These are phyloP conservation scores for Philonicus albiceps DNA, from an alignment of 2,888 invertebrate genomes.

Conservation along the genomic window DNA sequence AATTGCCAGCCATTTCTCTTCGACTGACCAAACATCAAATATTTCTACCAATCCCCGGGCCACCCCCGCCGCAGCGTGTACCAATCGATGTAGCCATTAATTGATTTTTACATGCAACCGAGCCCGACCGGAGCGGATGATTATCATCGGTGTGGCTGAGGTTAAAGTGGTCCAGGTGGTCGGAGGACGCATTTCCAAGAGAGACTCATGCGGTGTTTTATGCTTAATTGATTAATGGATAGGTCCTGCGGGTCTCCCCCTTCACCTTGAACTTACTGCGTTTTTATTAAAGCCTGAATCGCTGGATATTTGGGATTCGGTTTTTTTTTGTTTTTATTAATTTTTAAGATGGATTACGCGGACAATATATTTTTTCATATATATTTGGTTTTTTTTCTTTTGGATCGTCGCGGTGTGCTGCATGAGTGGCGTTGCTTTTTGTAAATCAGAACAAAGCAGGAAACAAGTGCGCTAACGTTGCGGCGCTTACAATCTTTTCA, in stretches of 20 bases:
- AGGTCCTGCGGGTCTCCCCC: neutral
- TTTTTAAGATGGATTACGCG: neutral
- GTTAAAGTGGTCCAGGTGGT: conserved; percentile 32
- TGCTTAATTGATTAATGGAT: conserved; percentile 22
- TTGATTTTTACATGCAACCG: conserved; percentile 40
- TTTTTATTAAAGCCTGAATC: neutral
- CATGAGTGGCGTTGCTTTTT: neutral
- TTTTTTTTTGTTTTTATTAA: neutral
- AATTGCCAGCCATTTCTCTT: conserved; percentile 40
- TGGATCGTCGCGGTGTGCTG: neutral
- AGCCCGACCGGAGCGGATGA: neutral
- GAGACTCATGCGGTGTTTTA: neutral
- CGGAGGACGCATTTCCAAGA: conserved; percentile 10
- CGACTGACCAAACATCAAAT: conserved; percentile 37
- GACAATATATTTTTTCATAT: neutral
- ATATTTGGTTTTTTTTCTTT: neutral
- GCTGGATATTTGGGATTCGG: neutral
- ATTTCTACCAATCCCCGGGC: conserved; percentile 13
- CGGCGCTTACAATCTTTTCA: neutral
- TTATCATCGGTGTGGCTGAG: conserved; percentile 17
- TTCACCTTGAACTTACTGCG: neutral
- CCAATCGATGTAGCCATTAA: conserved; percentile 31
- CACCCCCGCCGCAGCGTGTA: neutral
- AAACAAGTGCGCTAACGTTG: neutral
- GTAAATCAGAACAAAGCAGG: neutral